Percentiles rank a stretch among this genome's conserved stretches.
These are phyloP conservation scores for Cryptus viduatorius DNA, from an alignment of 2,888 invertebrate species.

Conservation along the genomic window DNA sequence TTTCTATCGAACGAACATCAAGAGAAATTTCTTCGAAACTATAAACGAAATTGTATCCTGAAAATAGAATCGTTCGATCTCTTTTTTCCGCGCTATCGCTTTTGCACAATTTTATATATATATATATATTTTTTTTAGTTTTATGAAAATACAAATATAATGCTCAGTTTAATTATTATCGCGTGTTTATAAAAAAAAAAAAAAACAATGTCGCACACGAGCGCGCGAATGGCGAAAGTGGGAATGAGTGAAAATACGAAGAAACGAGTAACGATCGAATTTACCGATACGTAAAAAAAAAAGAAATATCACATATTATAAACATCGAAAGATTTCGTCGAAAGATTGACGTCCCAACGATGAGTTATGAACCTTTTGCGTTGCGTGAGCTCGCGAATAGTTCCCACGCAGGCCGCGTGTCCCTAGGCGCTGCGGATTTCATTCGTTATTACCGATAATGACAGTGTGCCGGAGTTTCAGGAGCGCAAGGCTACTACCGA, in stretches of 20 bases:
- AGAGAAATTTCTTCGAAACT: background rate
- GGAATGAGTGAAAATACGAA: background rate
- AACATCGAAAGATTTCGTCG: conserved; percentile 5
- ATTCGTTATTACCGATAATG: conserved; percentile 62
- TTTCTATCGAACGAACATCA: background rate
- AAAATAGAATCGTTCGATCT: background rate
- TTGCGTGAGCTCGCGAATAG: conserved; percentile 52
- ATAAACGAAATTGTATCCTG: background rate
- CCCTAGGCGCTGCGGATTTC: conserved; percentile 49
- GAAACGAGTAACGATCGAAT: background rate
- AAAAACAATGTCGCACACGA: background rate
- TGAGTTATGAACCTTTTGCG: conserved; percentile 8
- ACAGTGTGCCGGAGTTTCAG: conserved; percentile 42
- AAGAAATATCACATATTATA: conserved; percentile 3
- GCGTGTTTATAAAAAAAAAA: background rate
- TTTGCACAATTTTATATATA: too few species aligned
- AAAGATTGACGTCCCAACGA: background rate
- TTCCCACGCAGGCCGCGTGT: conserved; percentile 52
- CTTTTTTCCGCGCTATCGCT: background rate
- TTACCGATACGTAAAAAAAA: conserved; percentile 1
- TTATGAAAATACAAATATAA: background rate
- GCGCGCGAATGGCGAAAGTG: background rate
- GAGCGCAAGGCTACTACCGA: conserved; percentile 30
- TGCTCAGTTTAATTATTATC: background rate
- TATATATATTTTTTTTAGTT: background rate